Base-by-base conservation (phyloP, 2,797 vertebrate species). In the Manis crassicaudata region DNA sequence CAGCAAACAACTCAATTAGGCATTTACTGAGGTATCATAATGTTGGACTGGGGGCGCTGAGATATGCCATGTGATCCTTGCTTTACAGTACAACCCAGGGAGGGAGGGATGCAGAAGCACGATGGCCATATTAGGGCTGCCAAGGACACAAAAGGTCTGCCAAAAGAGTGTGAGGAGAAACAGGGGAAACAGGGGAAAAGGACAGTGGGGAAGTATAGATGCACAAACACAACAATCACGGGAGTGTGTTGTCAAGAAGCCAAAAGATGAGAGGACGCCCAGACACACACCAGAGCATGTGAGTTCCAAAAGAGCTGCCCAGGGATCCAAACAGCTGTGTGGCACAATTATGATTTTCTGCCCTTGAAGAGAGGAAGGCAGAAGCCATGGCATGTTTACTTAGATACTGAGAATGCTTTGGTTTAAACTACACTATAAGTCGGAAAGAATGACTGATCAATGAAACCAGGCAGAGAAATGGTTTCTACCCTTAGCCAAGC, bases 261-360 rank as follows among this genome's bases (percentile, higher is more conserved):
- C 68, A 27, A 23, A 21, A 60, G 8, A 7, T 1, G 0, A 12
- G 35, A 40, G 43, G 2, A 35, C 1, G 3, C 50, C 7, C 29
- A 40, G 29, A 40, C 7, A 4, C 1, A 20, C 0, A 0, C 9
- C 43, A 12, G 11, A 1, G 20, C 1, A 9, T 0, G 0, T 18
- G 58, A 16, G 6, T 3, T 68, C 67, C 32, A 5, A 18, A 20
- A 77, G 43, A 20, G 11, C 1, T 20, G 37, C 21, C 35, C 10
- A 2, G 0, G 0, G 29, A 68, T 4, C 7, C 3, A 20, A 40
- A n/a, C 1, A 2, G 72, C 21, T 0, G 3, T 6, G 9, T 2
- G n/a, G 50, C 23, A 32, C 4, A 2, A 40, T 18, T 52, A 0
- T 32, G 29, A 54, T 17, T 11, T 8, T 35, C 63, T 21, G 40